These are phyloP conservation scores for Hyperoplus immaculatus DNA, from an alignment of 2,797 vertebrate genomes.

Conservation along the genomic window DNA sequence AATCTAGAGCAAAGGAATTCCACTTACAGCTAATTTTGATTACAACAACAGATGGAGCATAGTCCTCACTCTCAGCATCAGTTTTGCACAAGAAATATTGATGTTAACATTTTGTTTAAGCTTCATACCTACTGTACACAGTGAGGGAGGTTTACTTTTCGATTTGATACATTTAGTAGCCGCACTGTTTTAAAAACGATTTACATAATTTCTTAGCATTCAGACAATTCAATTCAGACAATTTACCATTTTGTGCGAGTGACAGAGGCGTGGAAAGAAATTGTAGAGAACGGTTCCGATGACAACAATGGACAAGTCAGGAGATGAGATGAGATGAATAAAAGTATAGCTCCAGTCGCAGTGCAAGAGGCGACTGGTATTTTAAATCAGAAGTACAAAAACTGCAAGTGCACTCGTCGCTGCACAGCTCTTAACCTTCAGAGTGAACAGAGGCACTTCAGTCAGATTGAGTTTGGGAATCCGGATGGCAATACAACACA, in stretches of 20 bases:
- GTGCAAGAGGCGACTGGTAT: constrained; percentile 19
- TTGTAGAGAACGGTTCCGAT: not conserved
- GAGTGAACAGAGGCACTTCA: constrained; percentile 49
- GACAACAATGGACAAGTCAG: not conserved
- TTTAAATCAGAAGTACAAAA: constrained; percentile 39
- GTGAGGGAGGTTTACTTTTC: not conserved
- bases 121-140: not conserved
- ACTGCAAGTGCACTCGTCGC: constrained; percentile 35
- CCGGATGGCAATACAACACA: constrained; percentile 15
- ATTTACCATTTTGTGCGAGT: constrained; percentile 20
- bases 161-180: constrained; percentile 4
- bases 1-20: constrained; percentile 34
- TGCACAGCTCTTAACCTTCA: constrained; percentile 50
- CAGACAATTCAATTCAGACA: constrained; percentile 1
- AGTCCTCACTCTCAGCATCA: not conserved
- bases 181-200: not conserved
- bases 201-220: constrained; percentile 14
- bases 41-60: constrained; percentile 17
- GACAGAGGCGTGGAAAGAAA: not conserved
- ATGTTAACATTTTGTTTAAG: not conserved
- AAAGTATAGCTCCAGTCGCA: constrained; percentile 5
- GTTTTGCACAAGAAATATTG: not conserved
- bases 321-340: constrained; percentile 25
- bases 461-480: constrained; percentile 19
- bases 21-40: constrained; percentile 15